Evolutionary conservation across 2,888 invertebrate genomes (phyloP).

Genomic region (Ochropacha duplaris): DNA sequence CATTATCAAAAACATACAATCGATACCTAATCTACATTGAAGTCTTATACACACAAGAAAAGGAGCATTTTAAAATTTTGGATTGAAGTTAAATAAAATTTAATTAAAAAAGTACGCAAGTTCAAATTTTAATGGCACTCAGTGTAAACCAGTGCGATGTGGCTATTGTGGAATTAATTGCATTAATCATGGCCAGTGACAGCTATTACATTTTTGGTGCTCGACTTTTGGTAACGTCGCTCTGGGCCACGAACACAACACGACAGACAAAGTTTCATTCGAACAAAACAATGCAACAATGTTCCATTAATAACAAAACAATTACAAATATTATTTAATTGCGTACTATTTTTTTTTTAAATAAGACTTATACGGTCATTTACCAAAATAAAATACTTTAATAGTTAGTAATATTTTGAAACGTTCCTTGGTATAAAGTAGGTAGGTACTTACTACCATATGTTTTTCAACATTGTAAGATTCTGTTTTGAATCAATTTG

Average conservation of each 20-base stretch:
- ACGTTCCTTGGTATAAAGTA: too few species aligned
- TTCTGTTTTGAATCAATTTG: too few species aligned
- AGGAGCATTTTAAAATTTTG: neutral
- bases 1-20: too few species aligned
- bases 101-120: conserved; percentile 11
- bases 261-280: conserved; percentile 61
- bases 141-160: conserved; percentile 61
- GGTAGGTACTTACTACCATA: too few species aligned
- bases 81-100: conserved; percentile 8
- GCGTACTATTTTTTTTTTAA: conserved; percentile 9
- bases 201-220: conserved; percentile 83
- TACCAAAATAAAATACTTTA: neutral
- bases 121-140: conserved; percentile 36
- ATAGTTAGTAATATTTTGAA: too few species aligned
- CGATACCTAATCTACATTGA: neutral
- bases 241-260: conserved; percentile 33
- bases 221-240: conserved; percentile 71
- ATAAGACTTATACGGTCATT: neutral
- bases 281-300: conserved; percentile 65
- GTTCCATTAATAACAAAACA: conserved; percentile 52
- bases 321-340: conserved; percentile 36
- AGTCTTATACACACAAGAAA: neutral
- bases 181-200: conserved; percentile 80
- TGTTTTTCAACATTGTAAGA: too few species aligned
- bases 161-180: conserved; percentile 80